Evolutionary conservation across 2,113 vertebrate species (phyloP).

Genomic region (Paralichthys olivaceus): DNA sequence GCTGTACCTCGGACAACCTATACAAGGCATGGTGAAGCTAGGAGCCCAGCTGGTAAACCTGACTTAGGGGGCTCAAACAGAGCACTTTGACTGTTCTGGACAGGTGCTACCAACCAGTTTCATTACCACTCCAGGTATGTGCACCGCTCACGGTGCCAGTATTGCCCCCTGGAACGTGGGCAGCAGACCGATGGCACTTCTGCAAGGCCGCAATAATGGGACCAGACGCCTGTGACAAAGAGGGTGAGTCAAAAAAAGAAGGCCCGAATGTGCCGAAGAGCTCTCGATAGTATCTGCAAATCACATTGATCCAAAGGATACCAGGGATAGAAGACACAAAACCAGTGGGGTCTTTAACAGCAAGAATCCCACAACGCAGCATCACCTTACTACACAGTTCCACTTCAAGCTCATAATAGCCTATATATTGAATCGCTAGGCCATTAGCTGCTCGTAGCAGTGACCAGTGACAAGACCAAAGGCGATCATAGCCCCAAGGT

Average conservation of each 20-base stretch:
- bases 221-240: neutral
- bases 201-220: neutral
- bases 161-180: neutral
- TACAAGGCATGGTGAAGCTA: neutral
- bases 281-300: neutral
- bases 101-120: slow-evolving; percentile 14
- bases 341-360: neutral
- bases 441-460: neutral
- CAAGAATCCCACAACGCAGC: neutral
- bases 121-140: slow-evolving; percentile 4
- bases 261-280: neutral
- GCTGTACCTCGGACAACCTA: neutral
- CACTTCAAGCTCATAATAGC: neutral
- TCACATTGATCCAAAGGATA: neutral
- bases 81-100: neutral
- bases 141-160: neutral
- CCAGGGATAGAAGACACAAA: neutral
- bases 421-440: neutral
- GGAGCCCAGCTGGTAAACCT: slow-evolving; percentile 10
- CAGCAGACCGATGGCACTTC: neutral
- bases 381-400: neutral
- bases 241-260: neutral
- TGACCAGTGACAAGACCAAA: neutral
- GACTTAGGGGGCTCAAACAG: slow-evolving; percentile 7
- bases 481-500: neutral